Evolutionary conservation across 1,140 invertebrate genomes (phyloP), one percentile per base, ranked within the genome.

Genomic region (Zeugodacus cucurbitae): DNA sequence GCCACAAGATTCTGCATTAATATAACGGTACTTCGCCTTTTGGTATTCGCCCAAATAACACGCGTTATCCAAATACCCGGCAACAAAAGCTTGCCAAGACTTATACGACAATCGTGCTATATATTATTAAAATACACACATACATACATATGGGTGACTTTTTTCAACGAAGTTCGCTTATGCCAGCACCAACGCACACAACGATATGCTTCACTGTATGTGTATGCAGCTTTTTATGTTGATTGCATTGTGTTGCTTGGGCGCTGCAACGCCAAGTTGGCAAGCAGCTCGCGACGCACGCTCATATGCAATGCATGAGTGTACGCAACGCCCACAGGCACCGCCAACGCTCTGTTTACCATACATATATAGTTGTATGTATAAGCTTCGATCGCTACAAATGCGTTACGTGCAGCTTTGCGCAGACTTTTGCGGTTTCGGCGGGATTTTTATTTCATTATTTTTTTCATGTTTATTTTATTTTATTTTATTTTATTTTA

Each of bases 21-120:
- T 82, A 48, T 48, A 54, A 82, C 14, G 22, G 20, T 82, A 82
- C 41, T 10, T 29, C 22, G 20, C 37, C 74, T 82, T 70, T 82
- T 82, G 44, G 41, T 34, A 48, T 82, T 48, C 74, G 34, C 74
- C 74, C 34, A 34, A 74, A 37, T 20, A 48, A 14, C 74, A 82
- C 74, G 74, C 74, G 74, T 82, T 82, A 82, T 82, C 37, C 74
- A 10, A n/a, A 82, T 48, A 82, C 41, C 74, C 29, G n/a, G n/a
- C n/a, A n/a, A n/a, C 41, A 48, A 48, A 82, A 82, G 41, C 74
- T 82, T 48, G 8, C 14, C 41, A 82, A 82, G 22, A 48, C 74
- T 48, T 48, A 82, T 10, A 82, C 41, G 34, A 82, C 37, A 82
- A 82, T 4, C 41, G 41, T 82, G 74, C 74, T 48, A 82, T 82